phyloP scores from a whole-genome alignment of 1,140 invertebrate genomes.

The Pseudomyrmex pallidus region DNA sequence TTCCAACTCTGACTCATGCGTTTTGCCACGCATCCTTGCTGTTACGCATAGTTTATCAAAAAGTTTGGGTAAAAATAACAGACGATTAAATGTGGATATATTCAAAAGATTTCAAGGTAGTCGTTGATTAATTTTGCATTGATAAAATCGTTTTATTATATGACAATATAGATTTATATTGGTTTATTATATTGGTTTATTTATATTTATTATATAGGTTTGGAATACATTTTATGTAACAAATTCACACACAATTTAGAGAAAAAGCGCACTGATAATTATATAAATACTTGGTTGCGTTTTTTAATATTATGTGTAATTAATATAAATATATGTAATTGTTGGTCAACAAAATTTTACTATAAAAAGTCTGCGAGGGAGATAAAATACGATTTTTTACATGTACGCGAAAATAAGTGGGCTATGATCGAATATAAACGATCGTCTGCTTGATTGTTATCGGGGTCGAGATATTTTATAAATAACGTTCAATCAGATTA shows the following conservation, averaged over 20 bases:
- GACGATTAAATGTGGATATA: neutral
- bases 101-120: conserved; percentile 5
- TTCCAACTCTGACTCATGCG: conserved; percentile 62
- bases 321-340: neutral
- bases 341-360: neutral
- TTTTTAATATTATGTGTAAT: too few species aligned
- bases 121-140: conserved; percentile 4
- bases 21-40: conserved; percentile 7
- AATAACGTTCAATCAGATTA: conserved; percentile 23
- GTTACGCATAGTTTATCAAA: conserved; percentile 4
- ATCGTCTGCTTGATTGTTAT: conserved; percentile 42
- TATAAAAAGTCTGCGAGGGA: conserved; percentile 9
- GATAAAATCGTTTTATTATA: conserved; percentile 1
- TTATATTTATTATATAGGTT: too few species aligned
- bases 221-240: too few species aligned
- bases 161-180: neutral
- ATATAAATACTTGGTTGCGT: too few species aligned
- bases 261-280: neutral
- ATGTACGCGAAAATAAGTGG: conserved; percentile 13
- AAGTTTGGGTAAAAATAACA: conserved; percentile 25
- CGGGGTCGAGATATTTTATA: conserved; percentile 37
- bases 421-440: conserved; percentile 43
- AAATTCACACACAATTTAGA: neutral
- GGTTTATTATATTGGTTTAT: too few species aligned
- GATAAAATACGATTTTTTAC: conserved; percentile 30